These are phyloP conservation scores for Sebastiscus albofasciatus DNA, from an alignment of 2,797 vertebrate genomes.

Conservation along the genomic window DNA sequence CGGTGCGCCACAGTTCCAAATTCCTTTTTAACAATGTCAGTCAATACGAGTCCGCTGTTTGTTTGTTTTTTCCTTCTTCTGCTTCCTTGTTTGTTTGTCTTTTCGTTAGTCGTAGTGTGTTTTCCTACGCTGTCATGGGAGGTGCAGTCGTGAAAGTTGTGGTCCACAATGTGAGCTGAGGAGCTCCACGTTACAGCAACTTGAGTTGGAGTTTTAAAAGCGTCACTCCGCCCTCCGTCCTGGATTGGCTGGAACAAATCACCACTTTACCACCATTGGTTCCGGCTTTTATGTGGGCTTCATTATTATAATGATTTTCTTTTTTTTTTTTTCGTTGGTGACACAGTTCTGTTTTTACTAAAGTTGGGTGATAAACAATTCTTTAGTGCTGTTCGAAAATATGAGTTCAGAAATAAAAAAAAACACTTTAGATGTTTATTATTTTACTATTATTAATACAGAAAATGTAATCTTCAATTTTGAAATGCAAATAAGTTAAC, in stretches of 20 bases:
- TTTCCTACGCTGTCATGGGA: slow-evolving; percentile 56
- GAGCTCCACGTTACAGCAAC: slow-evolving; percentile 69
- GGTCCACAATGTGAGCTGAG: slow-evolving; percentile 63
- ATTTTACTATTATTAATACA: not conserved
- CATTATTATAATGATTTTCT: slow-evolving; percentile 52
- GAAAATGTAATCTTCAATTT: not conserved
- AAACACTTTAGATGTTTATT: not conserved
- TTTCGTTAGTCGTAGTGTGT: slow-evolving; percentile 21
- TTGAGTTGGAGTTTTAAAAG: slow-evolving; percentile 75
- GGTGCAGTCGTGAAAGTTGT: slow-evolving; percentile 59
- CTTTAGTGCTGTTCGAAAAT: not conserved
- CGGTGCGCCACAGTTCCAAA: slow-evolving; percentile 55
- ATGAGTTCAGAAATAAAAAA: not conserved
- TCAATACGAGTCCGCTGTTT: slow-evolving; percentile 43
- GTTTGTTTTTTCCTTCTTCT: slow-evolving; percentile 4
- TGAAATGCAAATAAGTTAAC: not conserved
- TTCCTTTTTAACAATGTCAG: slow-evolving; percentile 37
- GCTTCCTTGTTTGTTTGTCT: slow-evolving; percentile 60
- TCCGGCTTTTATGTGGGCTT: slow-evolving; percentile 33
- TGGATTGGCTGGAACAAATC: slow-evolving; percentile 75
- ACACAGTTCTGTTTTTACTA: slow-evolving; percentile 42
- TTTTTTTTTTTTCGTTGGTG: slow-evolving; percentile 10
- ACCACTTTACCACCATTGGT: slow-evolving; percentile 73
- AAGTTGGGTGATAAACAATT: slow-evolving; percentile 22
- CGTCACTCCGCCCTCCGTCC: slow-evolving; percentile 74